Base-by-base conservation (phyloP, 2,113 vertebrate genomes). In the Todiramphus saurophagus region DNA sequence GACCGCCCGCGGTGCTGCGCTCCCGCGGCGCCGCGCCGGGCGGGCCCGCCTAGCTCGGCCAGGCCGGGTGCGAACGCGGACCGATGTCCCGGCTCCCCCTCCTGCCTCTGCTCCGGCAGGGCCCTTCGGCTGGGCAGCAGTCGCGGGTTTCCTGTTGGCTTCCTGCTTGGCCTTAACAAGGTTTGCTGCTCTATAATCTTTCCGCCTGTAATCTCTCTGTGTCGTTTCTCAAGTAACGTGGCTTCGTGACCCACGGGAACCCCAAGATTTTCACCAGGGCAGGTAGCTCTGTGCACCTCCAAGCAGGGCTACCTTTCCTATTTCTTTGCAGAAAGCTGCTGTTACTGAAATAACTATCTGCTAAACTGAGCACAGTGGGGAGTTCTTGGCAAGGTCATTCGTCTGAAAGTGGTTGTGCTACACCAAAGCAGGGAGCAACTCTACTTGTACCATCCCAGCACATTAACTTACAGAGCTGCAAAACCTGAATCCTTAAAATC, bases 51-150 rank as follows among this genome's bases (percentile, higher is more conserved):
- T 44, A 1, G 31, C 46, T 8, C 17, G 0, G 46, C 39, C 10
- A 8, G 10, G 0, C 1, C 4, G 5, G 8, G 11, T 10, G 75
- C 5, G 17, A 24, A 23, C 3, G 8, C 11, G 7, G 25, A 1
- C 18, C 12, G 8, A 4, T 10, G 30, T 3, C 28, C 27, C 10
- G 53, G 23, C 44, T 24, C 5, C 44, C 63, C 17, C 27, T 23
- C 24, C 63, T 35, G 53, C 72, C 27, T 15, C 48, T 51, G 33
- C 41, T 44, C 13, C 17, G 46, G 17, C 76, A 33, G 62, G 25
- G 27, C 35, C 20, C 81, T 41, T 4, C 10, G 11, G 25, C 44
- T 3, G 56, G 35, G 37, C 37, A 4, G 24, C 6, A 11, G 2
- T 5, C 39, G 10, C 12, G 4, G 60, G 19, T 8, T 7, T 33